Evolutionary conservation across 2,113 vertebrate genomes (phyloP).

Genomic region (Aramus guarauna): DNA sequence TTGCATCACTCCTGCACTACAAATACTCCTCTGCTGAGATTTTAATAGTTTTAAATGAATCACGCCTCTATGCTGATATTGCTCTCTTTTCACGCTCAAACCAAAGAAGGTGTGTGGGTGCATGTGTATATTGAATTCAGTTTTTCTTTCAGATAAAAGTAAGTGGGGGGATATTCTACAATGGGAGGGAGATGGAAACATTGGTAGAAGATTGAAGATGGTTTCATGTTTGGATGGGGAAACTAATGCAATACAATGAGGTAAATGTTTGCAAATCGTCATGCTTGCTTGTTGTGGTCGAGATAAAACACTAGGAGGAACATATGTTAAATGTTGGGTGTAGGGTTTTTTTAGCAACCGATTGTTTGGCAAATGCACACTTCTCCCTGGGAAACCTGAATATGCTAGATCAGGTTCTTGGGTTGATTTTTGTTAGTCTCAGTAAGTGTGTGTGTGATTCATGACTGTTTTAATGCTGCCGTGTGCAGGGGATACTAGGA

Average conservation of each 20-base stretch:
- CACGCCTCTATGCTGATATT: neutral
- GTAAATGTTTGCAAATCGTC: neutral
- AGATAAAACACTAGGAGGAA: neutral
- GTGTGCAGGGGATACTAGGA: neutral
- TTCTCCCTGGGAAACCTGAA: neutral
- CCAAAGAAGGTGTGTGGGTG: neutral
- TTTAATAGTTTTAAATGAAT: neutral
- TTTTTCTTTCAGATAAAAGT: neutral
- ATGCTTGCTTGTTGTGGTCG: neutral
- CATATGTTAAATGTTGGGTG: neutral
- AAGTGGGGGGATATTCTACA: neutral
- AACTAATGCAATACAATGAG: neutral
- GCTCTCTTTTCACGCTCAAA: neutral
- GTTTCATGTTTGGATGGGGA: neutral
- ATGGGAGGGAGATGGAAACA: neutral
- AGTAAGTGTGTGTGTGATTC: neutral
- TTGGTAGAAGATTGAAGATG: neutral
- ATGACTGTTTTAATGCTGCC: neutral
- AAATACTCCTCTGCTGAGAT: neutral
- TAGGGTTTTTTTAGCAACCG: accelerated
- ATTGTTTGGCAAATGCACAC: neutral
- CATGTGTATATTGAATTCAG: neutral
- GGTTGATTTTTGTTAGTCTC: neutral
- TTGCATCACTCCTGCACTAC: neutral
- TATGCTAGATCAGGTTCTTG: neutral